Conservation (phyloP, 2,113 vertebrate species). For the Sebastes schlegelii region DNA sequence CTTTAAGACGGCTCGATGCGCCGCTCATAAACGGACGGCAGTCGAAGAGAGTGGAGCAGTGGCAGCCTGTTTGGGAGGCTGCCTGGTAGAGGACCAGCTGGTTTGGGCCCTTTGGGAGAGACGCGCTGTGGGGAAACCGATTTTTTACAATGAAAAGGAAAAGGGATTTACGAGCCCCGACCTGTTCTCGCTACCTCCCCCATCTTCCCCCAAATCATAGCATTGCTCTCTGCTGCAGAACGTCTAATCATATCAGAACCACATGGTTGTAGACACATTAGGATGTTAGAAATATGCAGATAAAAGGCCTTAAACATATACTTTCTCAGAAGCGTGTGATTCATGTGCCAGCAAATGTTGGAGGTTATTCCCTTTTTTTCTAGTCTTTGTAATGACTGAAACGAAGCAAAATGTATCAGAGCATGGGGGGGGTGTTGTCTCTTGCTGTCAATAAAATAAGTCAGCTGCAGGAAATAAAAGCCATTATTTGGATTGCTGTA, state of each 20-base stretch:
- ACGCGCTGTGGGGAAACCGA: slow-evolving; percentile 62
- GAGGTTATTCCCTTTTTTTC: slow-evolving; percentile 15
- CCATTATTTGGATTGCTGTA: not conserved
- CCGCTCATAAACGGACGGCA: slow-evolving; percentile 73
- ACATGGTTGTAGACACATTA: slow-evolving; percentile 71
- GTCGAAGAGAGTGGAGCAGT: slow-evolving; percentile 53
- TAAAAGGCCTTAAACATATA: slow-evolving; percentile 56
- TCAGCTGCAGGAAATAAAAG: slow-evolving; percentile 30
- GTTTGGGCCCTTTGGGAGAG: slow-evolving; percentile 66
- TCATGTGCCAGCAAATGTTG: slow-evolving; percentile 23
- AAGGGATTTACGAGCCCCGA: slow-evolving; percentile 80
- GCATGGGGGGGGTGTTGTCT: slow-evolving; percentile 17
- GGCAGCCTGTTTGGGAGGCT: slow-evolving; percentile 66
- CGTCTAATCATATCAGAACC: slow-evolving; percentile 79
- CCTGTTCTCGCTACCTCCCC: slow-evolving; percentile 75
- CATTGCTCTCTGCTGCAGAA: slow-evolving; percentile 64
- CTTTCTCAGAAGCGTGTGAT: slow-evolving; percentile 44
- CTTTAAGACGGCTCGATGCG: slow-evolving; percentile 63
- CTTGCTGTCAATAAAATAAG: slow-evolving; percentile 13
- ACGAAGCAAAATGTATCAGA: slow-evolving; percentile 1
- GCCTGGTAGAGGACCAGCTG: slow-evolving; percentile 69
- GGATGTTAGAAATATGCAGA: slow-evolving; percentile 60
- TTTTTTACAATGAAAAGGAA: slow-evolving; percentile 81
- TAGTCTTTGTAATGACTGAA: not conserved
- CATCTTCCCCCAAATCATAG: slow-evolving; percentile 70